Evolutionary conservation across 2,113 vertebrate species (phyloP), one percentile per base, ranked within the genome.

Genomic region (Callorhinus ursinus): DNA sequence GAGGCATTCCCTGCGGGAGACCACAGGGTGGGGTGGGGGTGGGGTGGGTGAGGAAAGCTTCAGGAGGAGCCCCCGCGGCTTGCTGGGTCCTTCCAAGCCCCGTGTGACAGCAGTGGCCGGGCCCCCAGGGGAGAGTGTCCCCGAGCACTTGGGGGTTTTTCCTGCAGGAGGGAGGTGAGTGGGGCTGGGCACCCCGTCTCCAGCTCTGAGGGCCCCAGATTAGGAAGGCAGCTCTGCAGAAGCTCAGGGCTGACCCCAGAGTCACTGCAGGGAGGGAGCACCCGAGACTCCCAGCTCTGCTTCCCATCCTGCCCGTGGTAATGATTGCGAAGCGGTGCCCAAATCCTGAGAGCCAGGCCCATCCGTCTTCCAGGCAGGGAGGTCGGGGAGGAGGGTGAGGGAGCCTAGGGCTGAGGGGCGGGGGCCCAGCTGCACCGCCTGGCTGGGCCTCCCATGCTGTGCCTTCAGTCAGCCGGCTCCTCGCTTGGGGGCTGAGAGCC

Each of bases 311-410:
- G 26, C 36, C 53, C 24, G 2, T 31, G 4, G 33, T 18, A 5
- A 21, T 7, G 39, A 33, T 28, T 53, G 36, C 28, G 26, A 4
- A 33, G 2, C 6, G 5, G 19, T 1, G 8, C 0, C 49, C n/a
- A 1, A 9, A 11, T 16, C 9, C 33, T 6, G 8, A 77, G 57
- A 65, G 33, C 72, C 85, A 63, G 69, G n/a, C 22, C 24, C 24
- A 28, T 19, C 69, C 36, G 1, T 31, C 28, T n/a, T 26, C 22
- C 4, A 9, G 46, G 74, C 7, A 49, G 26, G 46, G 55, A 39
- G 69, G n/a, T 4, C 9, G 22, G 19, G 19, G 19, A 51, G 33
- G 18, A 7, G 74, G 51, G 14, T 1, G 4, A 4, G 9, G 33
- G 51, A 3, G 5, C 39, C 10, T 4, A 14, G n/a, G 51, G 13